phyloP scores from a whole-genome alignment of 2,113 vertebrate species.

The Nesospiza acunhae region DNA sequence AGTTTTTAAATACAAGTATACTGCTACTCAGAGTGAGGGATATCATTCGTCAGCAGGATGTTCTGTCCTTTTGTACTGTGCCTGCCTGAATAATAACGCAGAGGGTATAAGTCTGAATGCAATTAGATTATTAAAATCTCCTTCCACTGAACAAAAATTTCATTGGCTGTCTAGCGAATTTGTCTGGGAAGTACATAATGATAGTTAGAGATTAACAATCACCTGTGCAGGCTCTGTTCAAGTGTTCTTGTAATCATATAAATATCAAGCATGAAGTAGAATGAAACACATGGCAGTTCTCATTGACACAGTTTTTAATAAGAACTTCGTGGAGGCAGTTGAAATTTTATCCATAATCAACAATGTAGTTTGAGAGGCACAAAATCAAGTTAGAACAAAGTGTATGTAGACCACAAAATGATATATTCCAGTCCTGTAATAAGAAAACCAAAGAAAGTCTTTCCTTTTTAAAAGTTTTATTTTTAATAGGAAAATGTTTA shows the following conservation, averaged over 20 bases:
- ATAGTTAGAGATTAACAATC: not conserved
- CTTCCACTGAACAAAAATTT: not conserved
- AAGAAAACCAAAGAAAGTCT: not conserved
- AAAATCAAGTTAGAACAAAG: not conserved
- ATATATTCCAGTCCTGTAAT: not conserved
- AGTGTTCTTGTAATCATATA: not conserved
- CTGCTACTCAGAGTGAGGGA: not conserved
- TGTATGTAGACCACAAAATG: not conserved
- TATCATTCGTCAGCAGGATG: not conserved
- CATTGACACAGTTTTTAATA: not conserved
- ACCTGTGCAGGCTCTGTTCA: not conserved
- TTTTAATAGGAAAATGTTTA: not conserved
- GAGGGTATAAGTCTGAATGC: not conserved
- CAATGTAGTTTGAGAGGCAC: not conserved
- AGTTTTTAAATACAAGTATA: not conserved
- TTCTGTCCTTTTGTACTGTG: not conserved
- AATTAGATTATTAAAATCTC: slow-evolving; percentile 17
- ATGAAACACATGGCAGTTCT: not conserved
- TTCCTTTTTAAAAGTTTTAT: not conserved
- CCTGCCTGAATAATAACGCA: not conserved
- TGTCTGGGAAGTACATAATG: not conserved
- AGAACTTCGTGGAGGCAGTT: not conserved
- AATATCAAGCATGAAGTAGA: not conserved
- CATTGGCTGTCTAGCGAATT: not conserved
- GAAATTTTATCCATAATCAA: slow-evolving; percentile 17